Evolutionary conservation across 1,140 invertebrate species (phyloP), one percentile per base, ranked within the genome.

Genomic region (Neoseiulus cucumeris): DNA sequence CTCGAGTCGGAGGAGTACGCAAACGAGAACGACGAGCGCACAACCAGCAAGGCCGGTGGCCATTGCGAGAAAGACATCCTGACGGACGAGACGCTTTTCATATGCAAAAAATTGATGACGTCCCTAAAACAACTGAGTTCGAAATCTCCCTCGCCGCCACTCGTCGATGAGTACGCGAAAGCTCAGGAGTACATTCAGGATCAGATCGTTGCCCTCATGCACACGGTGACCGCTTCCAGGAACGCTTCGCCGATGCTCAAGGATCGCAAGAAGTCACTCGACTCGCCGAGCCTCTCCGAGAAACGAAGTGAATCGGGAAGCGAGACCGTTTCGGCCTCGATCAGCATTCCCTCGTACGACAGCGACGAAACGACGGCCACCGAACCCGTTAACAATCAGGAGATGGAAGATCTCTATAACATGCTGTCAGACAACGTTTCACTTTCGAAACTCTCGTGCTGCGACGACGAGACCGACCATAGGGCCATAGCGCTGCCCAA

Each of bases 171-270:
- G 5, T 66, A 65, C 45, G 44, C 87, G 12, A 89, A 90, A 78
- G 88, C 91, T 0, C 89, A 91, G 86, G 85, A 89, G 68, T 89
- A 93, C 69, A 92, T 93, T 45, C 87, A 88, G 1, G 87, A 87
- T 44, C 76, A 88, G n/a, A 75, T 93, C 33, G 87, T 90, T 1
- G 87, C 88, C 0, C 76, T 92, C 33, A 93, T 93, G 90, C 88
- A 91, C 72, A 89, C 92, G 72, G 89, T 91, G 2, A 87, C 85
- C 18, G 86, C 83, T 66, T 68, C 68, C 64, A 67, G 67, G 55
- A 66, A 67, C 39, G 68, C 64, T 51, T 70, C 69, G n/a, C 69
- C 69, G 17, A 47, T 66, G 14, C 22, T 59, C 2, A 59, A 59
- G 51, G 51, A 59, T 14, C 14, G 51, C 1, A 59, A 59, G 22